These are phyloP conservation scores for Burhinus oedicnemus DNA, from an alignment of 2,113 vertebrate species.

Conservation along the genomic window DNA sequence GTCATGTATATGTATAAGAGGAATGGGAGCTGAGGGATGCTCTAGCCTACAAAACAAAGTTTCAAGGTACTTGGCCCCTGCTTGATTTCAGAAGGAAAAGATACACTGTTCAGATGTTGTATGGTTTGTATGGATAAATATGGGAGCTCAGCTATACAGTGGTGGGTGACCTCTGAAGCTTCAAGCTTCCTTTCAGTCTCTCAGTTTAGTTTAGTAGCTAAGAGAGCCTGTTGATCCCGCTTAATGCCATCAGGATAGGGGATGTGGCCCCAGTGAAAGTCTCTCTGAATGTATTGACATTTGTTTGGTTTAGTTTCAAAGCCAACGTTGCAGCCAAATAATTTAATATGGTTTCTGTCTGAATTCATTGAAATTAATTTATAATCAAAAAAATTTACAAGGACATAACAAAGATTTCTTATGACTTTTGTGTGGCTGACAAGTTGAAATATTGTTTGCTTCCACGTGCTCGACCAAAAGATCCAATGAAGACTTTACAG, in stretches of 20 bases:
- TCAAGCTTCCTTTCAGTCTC: neutral
- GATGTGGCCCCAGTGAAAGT: neutral
- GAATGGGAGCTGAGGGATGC: neutral
- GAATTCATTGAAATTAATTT: neutral
- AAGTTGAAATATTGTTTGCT: neutral
- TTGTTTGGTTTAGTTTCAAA: neutral
- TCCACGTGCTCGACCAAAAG: neutral
- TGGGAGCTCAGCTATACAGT: neutral
- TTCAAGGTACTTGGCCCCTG: neutral
- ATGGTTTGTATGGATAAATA: neutral
- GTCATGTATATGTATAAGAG: neutral
- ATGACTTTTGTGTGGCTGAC: neutral
- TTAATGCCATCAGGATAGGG: neutral
- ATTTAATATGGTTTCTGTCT: neutral
- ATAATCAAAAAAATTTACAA: neutral
- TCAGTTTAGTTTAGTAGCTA: neutral
- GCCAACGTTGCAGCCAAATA: neutral
- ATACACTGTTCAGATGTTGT: neutral
- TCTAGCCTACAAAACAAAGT: neutral
- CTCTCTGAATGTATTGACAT: neutral
- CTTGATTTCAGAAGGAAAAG: neutral
- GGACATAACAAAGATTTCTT: neutral
- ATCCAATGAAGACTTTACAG: neutral
- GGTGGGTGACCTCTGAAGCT: neutral
- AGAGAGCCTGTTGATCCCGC: neutral